These are phyloP conservation scores for Magallana ariakensis DNA, from an alignment of 1,140 invertebrate genomes.

Conservation along the genomic window DNA sequence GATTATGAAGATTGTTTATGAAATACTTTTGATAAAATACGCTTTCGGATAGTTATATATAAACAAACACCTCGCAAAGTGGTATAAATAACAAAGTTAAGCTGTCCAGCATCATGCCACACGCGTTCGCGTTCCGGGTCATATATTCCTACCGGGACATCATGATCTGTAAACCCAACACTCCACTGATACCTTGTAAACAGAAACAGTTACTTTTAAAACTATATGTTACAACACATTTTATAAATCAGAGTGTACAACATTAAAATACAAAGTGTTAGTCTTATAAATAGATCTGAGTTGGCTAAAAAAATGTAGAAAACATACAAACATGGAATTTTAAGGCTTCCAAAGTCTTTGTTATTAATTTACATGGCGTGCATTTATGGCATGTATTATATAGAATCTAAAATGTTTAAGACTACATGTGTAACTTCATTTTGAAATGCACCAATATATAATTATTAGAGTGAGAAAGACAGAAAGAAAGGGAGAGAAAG, in stretches of 20 bases:
- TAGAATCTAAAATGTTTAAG: background rate
- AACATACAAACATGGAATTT: background rate
- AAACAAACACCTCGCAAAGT: conserved; percentile 8
- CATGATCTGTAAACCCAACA: conserved; percentile 39
- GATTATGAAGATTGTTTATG: background rate
- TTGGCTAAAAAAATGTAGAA: background rate
- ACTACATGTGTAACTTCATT: no score
- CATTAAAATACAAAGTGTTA: no score
- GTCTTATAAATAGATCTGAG: background rate
- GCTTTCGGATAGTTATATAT: background rate
- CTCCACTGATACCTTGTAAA: conserved; percentile 52
- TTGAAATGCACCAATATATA: no score
- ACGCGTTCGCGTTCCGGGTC: conserved; percentile 24
- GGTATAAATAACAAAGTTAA: background rate
- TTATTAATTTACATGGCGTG: background rate
- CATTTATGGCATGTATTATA: background rate
- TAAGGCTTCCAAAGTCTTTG: background rate
- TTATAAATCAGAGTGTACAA: no score
- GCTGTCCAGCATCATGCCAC: conserved; percentile 47
- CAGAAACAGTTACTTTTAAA: background rate
- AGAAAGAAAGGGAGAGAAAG: no score
- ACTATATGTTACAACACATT: background rate
- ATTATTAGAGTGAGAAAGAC: no score
- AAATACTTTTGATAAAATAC: background rate
- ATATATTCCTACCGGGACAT: conserved; percentile 37